A percentile compares a stretch with the other conserved stretches of the same genome.
phyloP scores from a whole-genome alignment of 2,888 invertebrate genomes.

The Ectemnius cavifrons region DNA sequence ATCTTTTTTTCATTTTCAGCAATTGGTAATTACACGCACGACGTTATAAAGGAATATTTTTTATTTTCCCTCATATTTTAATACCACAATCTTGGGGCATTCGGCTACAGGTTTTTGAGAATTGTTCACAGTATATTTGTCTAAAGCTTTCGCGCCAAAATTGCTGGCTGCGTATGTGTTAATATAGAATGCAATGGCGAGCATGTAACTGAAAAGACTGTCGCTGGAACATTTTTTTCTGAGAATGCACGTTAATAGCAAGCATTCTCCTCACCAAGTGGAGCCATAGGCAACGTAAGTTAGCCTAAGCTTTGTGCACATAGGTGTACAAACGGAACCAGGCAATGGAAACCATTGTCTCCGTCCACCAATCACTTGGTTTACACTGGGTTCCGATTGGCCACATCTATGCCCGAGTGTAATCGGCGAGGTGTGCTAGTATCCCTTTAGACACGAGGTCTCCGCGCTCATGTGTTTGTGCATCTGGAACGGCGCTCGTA shows the following conservation, averaged over 20 bases:
- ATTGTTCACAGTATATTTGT: too few relatives aligned
- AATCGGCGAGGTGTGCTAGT: slow-evolving; percentile 14
- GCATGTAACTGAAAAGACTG: too few relatives aligned
- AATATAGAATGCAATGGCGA: too few relatives aligned
- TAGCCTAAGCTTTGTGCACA: slow-evolving; percentile 26
- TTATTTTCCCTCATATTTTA: too few relatives aligned
- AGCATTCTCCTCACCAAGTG: not conserved
- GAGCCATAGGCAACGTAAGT: slow-evolving; percentile 13
- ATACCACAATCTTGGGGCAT: too few relatives aligned
- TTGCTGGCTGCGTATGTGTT: too few relatives aligned
- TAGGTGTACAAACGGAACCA: slow-evolving; percentile 23
- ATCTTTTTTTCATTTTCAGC: too few relatives aligned
- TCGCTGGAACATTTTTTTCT: too few relatives aligned
- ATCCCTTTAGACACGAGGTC: slow-evolving; percentile 29
- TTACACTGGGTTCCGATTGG: slow-evolving; percentile 42
- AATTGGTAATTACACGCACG: too few relatives aligned
- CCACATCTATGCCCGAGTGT: not conserved
- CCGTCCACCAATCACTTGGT: slow-evolving; percentile 58
- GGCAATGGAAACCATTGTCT: slow-evolving; percentile 40
- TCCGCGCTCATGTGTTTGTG: slow-evolving; percentile 16
- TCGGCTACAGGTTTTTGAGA: too few relatives aligned
- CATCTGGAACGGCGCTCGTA: slow-evolving; percentile 17
- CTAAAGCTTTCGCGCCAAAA: too few relatives aligned
- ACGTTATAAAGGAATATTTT: too few relatives aligned
- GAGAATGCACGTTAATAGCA: not conserved